Percentiles rank a stretch among this genome's conserved stretches.
phyloP scores from a whole-genome alignment of 1,140 invertebrate genomes.

The Bombus polaris region DNA sequence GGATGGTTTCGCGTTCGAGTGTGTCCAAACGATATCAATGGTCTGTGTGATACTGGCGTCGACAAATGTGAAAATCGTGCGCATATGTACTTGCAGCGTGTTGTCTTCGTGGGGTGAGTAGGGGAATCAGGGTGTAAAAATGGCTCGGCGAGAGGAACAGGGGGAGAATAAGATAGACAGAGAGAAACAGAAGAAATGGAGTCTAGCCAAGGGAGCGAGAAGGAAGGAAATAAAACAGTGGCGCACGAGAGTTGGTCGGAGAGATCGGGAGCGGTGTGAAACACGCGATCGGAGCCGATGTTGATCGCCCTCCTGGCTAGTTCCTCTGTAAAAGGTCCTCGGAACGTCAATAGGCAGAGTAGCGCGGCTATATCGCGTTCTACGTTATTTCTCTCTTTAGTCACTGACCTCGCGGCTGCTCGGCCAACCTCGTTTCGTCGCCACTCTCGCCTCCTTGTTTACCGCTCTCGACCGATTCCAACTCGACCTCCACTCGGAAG shows the following conservation, averaged over 20 bases:
- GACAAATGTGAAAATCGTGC: constrained; percentile 29
- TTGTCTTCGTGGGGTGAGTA: not conserved
- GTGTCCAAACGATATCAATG: constrained; percentile 34
- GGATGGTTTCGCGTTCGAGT: not conserved
- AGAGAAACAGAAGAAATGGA: not conserved
- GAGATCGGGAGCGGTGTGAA: not conserved
- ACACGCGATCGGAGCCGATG: constrained; percentile 7
- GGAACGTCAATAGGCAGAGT: constrained; percentile 52
- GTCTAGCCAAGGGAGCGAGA: not conserved
- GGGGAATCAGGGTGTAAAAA: constrained; percentile 26
- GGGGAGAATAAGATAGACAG: not conserved
- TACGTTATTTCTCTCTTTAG: constrained; percentile 75
- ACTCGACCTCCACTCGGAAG: not conserved
- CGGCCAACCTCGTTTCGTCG: constrained; percentile 65
- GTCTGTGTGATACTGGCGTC: constrained; percentile 17
- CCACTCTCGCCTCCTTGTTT: constrained; percentile 66
- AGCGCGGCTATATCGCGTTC: constrained; percentile 60
- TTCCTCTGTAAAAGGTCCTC: constrained; percentile 49
- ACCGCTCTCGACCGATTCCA: constrained; percentile 37
- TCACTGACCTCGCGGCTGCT: constrained; percentile 73
- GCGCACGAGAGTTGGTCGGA: not conserved
- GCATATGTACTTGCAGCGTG: not conserved
- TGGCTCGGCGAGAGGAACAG: not conserved
- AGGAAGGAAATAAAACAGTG: not conserved
- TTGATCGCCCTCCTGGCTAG: constrained; percentile 10